Percentiles rank a stretch among this genome's conserved stretches.
Conservation (phyloP, 2,113 vertebrate genomes). For the Artemisiospiza belli region DNA sequence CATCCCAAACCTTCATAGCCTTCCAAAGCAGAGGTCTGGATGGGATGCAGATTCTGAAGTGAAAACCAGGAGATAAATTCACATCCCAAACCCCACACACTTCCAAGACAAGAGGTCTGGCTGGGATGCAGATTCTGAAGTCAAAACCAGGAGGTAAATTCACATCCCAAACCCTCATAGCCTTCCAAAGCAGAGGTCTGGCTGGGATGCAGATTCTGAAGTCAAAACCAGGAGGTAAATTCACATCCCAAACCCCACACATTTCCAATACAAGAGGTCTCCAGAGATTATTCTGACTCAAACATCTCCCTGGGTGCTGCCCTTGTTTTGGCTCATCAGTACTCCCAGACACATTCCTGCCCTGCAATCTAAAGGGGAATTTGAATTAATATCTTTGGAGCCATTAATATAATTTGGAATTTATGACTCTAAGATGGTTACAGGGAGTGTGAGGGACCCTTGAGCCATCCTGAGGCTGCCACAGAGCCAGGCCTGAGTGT, state of each 20-base stretch:
- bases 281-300: too few species aligned
- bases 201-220: background rate
- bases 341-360: background rate
- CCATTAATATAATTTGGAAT: conserved; percentile 5
- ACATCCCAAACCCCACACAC: accelerated
- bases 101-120: background rate
- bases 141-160: background rate
- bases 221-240: background rate
- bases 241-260: background rate
- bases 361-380: conserved; percentile 12
- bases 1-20: accelerated
- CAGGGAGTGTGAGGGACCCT: conserved; percentile 6
- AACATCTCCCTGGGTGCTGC: background rate
- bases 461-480: background rate
- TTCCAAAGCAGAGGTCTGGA: background rate
- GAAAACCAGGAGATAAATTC: background rate
- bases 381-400: conserved; percentile 7
- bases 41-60: background rate
- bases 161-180: background rate
- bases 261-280: background rate
- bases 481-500: background rate
- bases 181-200: too few species aligned
- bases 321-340: background rate
- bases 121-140: background rate
- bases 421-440: conserved; percentile 28